Percentiles rank a stretch among this genome's conserved stretches.
Evolutionary conservation across 1,140 invertebrate species (phyloP).

Genomic region (Trichonephila inaurata): DNA sequence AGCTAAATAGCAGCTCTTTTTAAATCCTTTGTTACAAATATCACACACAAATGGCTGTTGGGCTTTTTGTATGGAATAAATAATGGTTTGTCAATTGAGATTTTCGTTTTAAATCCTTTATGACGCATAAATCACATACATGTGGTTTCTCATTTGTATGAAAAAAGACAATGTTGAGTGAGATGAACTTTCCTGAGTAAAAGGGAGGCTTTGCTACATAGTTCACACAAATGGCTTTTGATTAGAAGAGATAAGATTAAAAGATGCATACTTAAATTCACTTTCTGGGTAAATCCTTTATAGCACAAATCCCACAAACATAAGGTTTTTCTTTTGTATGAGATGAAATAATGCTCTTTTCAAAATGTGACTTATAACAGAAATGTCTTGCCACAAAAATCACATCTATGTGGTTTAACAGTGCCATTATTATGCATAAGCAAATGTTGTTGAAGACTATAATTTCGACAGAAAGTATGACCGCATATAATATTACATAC

Average conservation of each 20-base stretch:
- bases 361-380: conserved; percentile 62
- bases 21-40: conserved; percentile 96
- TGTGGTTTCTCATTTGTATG: conserved; percentile 88
- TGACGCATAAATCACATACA: conserved; percentile 88
- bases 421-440: not conserved
- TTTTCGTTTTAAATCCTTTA: conserved; percentile 78
- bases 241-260: conserved; percentile 92
- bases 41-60: conserved; percentile 97
- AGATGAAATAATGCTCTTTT: conserved; percentile 87
- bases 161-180: conserved; percentile 87
- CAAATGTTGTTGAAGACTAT: not conserved
- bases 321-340: conserved; percentile 88
- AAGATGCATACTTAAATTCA: conserved; percentile 83
- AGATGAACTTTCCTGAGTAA: conserved; percentile 78
- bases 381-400: conserved; percentile 88
- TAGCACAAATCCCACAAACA: conserved; percentile 83
- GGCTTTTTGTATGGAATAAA: conserved; percentile 96
- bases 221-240: conserved; percentile 84
- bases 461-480: not conserved
- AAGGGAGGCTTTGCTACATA: conserved; percentile 84
- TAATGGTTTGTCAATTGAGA: conserved; percentile 97
- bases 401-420: conserved; percentile 92
- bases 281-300: conserved; percentile 83
- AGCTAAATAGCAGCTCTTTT: conserved; percentile 94
- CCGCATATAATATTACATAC: conserved; percentile 2